Base-by-base conservation (phyloP, 2,888 invertebrate genomes). In the Drosophila sordidula region DNA sequence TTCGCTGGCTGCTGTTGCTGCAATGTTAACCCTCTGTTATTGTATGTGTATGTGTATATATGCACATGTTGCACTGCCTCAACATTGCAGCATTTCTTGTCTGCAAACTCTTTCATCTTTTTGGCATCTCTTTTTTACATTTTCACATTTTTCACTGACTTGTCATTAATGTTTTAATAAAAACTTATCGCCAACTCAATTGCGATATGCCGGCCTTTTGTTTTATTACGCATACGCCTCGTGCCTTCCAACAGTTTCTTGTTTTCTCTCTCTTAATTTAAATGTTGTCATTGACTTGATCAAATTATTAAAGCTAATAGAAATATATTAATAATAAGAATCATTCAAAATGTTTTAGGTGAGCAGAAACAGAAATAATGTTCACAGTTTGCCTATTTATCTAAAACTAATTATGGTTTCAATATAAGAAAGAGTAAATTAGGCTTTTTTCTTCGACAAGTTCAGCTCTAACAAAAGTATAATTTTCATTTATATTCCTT, bases 111-210 rank as follows among this genome's bases (percentile, higher is more conserved):
- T 42, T 26, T n/a, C 14, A 39, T 58, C 39, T 46, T 51, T 18
- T 18, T 2, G 18, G 32, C 29, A 22, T 58, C 36, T 12, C 26
- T 42, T n/a, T 39, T 32, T 41, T 2, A 16, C 34, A 34, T 25
- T 12, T 6, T 34, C 11, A 34, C 12, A 12, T 44, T 57, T 57
- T 25, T 39, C 59, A 18, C 36, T 22, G 25, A 50, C 45, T 54
- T 51, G 74, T 52, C 75, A 75, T 36, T 51, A 59, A 46, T 36
- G 26, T 57, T 52, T 8, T 55, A 65, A 56, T 67, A 25, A n/a
- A 41, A 45, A 45, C 61, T 74, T 57, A 61, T 63, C 70, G 18
- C 25, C 11, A 52, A 39, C 41, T 54, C 26, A 32, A 16, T 16
- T 16, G 42, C 11, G 72, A 50, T 71, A 52, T 59, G 41, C 16